These are phyloP conservation scores for Drosophila seclusa DNA, from an alignment of 2,888 invertebrate species.

Conservation along the genomic window DNA sequence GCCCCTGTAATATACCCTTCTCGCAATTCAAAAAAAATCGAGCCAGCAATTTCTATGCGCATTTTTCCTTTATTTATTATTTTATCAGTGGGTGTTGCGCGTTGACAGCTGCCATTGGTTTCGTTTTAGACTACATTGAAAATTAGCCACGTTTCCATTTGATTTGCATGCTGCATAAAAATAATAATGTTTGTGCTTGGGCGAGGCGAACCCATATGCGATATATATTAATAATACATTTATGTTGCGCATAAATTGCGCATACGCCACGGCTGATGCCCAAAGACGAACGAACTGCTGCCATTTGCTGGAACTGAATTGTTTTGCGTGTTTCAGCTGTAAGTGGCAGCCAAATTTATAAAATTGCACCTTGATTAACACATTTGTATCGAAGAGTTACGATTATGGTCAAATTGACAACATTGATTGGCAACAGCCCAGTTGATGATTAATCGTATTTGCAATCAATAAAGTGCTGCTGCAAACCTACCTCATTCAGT, in stretches of 20 bases:
- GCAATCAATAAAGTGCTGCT: not conserved
- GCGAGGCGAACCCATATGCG: constrained; percentile 15
- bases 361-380: constrained; percentile 9
- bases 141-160: constrained; percentile 72
- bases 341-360: constrained; percentile 10
- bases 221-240: constrained; percentile 25
- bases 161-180: constrained; percentile 51
- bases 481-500: not conserved
- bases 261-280: constrained; percentile 33
- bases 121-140: constrained; percentile 50
- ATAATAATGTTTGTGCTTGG: constrained; percentile 11
- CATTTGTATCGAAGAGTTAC: not conserved
- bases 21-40: not conserved
- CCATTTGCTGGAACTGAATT: not conserved
- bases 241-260: constrained; percentile 37
- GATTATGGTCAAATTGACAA: not conserved
- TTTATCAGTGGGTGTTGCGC: constrained; percentile 23
- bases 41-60: constrained; percentile 67
- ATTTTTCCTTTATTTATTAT: constrained; percentile 80
- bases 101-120: constrained; percentile 72
- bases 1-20: not conserved
- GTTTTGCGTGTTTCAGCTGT: constrained; percentile 11
- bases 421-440: not conserved
- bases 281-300: not conserved
- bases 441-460: not conserved